Evolutionary conservation across 2,113 vertebrate species (phyloP).

Genomic region (Clupea harengus): DNA sequence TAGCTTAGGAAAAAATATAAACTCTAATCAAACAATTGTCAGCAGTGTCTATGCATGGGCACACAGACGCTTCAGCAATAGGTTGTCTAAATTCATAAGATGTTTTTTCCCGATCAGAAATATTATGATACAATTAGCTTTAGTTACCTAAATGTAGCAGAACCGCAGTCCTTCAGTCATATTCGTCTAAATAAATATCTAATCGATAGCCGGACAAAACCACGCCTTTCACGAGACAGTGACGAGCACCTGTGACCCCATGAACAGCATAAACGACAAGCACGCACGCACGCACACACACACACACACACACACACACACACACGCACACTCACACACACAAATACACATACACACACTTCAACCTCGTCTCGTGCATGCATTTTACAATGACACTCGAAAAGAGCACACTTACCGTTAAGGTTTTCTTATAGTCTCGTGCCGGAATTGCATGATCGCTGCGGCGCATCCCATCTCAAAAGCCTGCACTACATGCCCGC

Average conservation of each 20-base stretch:
- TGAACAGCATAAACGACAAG: slow-evolving; percentile 51
- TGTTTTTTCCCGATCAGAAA: background rate
- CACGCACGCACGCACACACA: slow-evolving; percentile 33
- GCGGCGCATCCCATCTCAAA: slow-evolving; percentile 56
- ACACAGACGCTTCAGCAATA: background rate
- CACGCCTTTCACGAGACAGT: slow-evolving; percentile 75
- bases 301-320: slow-evolving; percentile 22
- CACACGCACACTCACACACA: background rate
- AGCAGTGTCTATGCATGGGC: background rate
- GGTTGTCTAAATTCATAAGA: background rate
- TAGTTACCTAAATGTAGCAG: background rate
- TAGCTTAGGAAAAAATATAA: background rate
- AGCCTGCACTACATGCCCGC: slow-evolving; percentile 55
- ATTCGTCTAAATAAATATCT: slow-evolving; percentile 18
- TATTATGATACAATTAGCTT: background rate
- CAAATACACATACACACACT: slow-evolving; percentile 12
- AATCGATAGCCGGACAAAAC: slow-evolving; percentile 52
- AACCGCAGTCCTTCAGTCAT: background rate
- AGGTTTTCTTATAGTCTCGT: slow-evolving; percentile 50
- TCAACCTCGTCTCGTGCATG: slow-evolving; percentile 30
- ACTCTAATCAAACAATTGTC: background rate
- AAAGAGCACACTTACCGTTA: slow-evolving; percentile 70
- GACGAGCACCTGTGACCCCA: slow-evolving; percentile 77
- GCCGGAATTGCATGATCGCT: slow-evolving; percentile 56
- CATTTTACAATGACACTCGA: slow-evolving; percentile 35